Conservation (phyloP, 2,797 vertebrate genomes). For the Capromys pilorides region DNA sequence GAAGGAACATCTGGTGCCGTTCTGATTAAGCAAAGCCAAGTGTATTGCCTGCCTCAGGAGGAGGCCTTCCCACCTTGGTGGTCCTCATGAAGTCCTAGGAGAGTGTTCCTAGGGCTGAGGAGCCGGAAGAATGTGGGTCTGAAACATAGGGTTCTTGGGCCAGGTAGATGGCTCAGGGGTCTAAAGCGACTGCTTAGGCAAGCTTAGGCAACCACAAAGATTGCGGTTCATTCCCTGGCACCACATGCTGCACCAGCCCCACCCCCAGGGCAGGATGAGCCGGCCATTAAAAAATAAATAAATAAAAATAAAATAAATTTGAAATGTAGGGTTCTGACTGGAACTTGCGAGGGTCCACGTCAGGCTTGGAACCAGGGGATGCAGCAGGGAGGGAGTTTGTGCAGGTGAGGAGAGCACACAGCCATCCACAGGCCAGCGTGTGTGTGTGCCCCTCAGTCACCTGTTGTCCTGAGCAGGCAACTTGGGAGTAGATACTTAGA, state of each 20-base stretch:
- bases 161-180: too few species aligned
- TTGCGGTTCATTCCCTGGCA: too few species aligned
- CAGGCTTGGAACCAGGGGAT: background rate
- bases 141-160: background rate
- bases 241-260: too few species aligned
- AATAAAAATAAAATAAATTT: too few species aligned
- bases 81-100: background rate
- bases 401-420: background rate
- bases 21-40: background rate
- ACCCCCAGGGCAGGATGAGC: too few species aligned
- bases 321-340: background rate
- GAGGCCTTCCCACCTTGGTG: background rate
- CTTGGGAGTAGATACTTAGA: background rate
- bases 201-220: too few species aligned
- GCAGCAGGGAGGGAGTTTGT: background rate
- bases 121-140: background rate
- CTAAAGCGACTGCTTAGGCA: too few species aligned
- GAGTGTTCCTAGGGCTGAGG: background rate
- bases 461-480: background rate
- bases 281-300: too few species aligned
- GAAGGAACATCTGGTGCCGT: background rate
- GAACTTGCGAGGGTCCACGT: accelerated
- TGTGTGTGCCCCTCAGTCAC: background rate
- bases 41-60: background rate
- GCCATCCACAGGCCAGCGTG: background rate